Evolutionary conservation across 2,888 invertebrate genomes (phyloP).

Genomic region (Nowickia ferox): DNA sequence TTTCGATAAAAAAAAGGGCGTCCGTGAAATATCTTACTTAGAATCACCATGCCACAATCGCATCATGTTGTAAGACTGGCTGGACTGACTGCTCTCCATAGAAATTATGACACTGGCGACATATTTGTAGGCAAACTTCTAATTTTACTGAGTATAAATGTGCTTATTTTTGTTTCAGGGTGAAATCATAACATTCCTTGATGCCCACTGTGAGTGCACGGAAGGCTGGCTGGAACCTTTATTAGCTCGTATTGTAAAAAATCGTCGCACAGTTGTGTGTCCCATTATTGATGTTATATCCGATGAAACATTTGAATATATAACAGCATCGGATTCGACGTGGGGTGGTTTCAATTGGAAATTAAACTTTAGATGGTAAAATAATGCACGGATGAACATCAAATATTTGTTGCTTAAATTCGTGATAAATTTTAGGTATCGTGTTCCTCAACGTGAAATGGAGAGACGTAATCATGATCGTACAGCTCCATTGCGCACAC

Average conservation of each 20-base stretch:
- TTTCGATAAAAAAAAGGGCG: too few species aligned
- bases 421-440: slow-evolving; percentile 86
- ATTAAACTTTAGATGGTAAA: slow-evolving; percentile 98
- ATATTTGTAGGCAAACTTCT: background rate
- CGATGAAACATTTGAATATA: slow-evolving; percentile 99
- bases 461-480: slow-evolving; percentile 95
- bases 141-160: background rate
- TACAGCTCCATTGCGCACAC: slow-evolving; percentile 95
- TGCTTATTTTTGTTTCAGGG: slow-evolving; percentile 74
- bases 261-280: slow-evolving; percentile 96
- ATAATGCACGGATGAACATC: slow-evolving; percentile 17
- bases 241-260: slow-evolving; percentile 94
- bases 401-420: background rate
- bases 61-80: too few species aligned
- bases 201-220: slow-evolving; percentile 85
- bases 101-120: too few species aligned
- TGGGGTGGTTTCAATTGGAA: slow-evolving; percentile 99
- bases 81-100: too few species aligned
- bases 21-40: too few species aligned
- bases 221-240: slow-evolving; percentile 99
- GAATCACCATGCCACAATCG: too few species aligned
- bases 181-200: slow-evolving; percentile 83
- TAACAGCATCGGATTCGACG: slow-evolving; percentile 99
- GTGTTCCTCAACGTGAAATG: slow-evolving; percentile 98
- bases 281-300: slow-evolving; percentile 99